Evolutionary conservation across 1,140 invertebrate genomes (phyloP), one percentile per base, ranked within the genome.

Genomic region (Neuroterus valhalla): DNA sequence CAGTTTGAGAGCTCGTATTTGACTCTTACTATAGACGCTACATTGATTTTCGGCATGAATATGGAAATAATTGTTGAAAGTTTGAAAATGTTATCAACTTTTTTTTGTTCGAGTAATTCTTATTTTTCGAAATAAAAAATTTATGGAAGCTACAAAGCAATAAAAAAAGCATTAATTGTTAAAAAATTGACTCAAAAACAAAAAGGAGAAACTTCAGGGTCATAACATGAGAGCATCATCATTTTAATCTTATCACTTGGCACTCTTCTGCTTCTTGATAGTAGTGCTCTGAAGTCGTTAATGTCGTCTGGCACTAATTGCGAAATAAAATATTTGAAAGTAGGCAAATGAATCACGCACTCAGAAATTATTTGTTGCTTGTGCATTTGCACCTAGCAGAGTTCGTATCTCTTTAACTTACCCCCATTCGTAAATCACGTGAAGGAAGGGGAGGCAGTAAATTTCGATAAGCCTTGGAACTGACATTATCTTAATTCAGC

Each of bases 301-400:
- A 19, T 50, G 48, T 50, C 48, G 17, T n/a, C 17, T 5, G 48
- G 48, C 15, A 50, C 48, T 50, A 50, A 50, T 17, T 50, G 48
- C 48, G 11, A 50, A 50, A n/a, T 50, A 50, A 50, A 50, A 50
- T 50, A 50, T 50, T 50, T 50, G n/a, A 21, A 50, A 50, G 14
- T 21, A n/a, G 8, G 10, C 15, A 50, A 50, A 19, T 50, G 19
- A 50, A 50, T 50, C 48, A 50, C 48, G 21, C 15, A 1, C 10
- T 2, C 48, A 50, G 2, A 50, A 50, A 50, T 50, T 5, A 50
- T 19, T 50, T 5, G 4, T 31, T 31, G 8, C 48, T 50, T 50
- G 2, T 50, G 17, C 48, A 50, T 50, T 50, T 21, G 15, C 48
- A 21, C 48, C 4, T 10, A 50, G 19, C n/a, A 50, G 2, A n/a